Evolutionary conservation across 2,888 invertebrate species (phyloP), one percentile per base, ranked within the genome.

Genomic region (Seira ritae): DNA sequence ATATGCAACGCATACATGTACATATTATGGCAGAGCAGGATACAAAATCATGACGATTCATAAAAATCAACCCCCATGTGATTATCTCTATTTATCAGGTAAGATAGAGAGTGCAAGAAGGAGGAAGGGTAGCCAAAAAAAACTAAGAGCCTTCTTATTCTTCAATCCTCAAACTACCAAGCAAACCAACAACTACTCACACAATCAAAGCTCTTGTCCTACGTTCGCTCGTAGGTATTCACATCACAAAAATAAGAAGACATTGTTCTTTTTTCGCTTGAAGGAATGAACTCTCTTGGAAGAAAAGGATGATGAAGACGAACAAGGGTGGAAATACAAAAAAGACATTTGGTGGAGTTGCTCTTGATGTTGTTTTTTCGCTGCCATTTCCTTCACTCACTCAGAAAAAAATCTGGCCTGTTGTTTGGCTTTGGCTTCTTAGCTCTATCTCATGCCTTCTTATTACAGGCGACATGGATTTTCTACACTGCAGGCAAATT

Each of bases 251-350:
- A 55, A 55, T 55, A 12, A 55, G n/a, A 55, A 55, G 55, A 55
- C 55, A 74, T 68, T 67, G 67, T 76, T 31, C 76, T 76, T 76
- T 46, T 67, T 74, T 76, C 31, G 76, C 76, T 76, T 23, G 55
- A 76, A 75, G 55, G 55, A 76, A 76, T 76, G 68, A 76, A 76
- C 76, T 76, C 76, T 68, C 68, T 55, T 50, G 76, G 68, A 76
- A 37, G 37, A 55, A 76, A 76, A 76, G 76, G 68, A 67, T 67
- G 76, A 76, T 68, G 67, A 76, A 55, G 55, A 76, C 55, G 15
- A 55, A n/a, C n/a, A 55, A 55, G 55, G 55, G 55, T 55, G 55
- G 55, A 55, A 55, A 42, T 12, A 6, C 42, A 42, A 42, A 42
- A 55, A 55, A 55, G 55, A 55, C 55, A 55, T 55, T 55, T 55